Conservation (phyloP, 1,140 invertebrate species). For the Drosophila novamexicana region DNA sequence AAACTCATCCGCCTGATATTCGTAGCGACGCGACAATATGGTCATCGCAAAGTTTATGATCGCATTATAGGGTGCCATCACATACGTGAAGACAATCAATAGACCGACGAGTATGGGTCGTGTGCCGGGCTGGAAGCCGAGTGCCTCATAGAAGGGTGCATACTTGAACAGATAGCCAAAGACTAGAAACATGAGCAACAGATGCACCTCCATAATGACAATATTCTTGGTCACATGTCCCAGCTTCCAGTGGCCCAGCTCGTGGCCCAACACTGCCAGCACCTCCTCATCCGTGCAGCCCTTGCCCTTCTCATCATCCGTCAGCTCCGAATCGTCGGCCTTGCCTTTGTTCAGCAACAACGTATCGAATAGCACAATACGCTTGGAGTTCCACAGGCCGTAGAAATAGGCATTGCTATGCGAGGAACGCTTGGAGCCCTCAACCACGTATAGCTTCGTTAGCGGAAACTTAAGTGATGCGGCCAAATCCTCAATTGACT, state of each 20-base stretch:
- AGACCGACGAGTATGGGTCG: conserved; percentile 97
- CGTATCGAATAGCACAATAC: conserved; percentile 99
- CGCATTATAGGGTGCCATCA: conserved; percentile 97
- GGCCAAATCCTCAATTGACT: conserved; percentile 95
- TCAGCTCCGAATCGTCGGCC: conserved; percentile 77
- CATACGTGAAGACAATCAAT: conserved; percentile 94
- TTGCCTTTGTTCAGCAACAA: conserved; percentile 85
- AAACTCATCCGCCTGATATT: conserved; percentile 99
- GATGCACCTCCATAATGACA: conserved; percentile 90
- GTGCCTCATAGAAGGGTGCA: conserved; percentile 91
- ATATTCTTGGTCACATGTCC: conserved; percentile 96
- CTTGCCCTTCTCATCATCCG: conserved; percentile 86
- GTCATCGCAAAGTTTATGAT: conserved; percentile 90
- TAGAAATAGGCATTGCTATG: conserved; percentile 99
- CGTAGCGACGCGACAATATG: conserved; percentile 90
- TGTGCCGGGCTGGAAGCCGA: conserved; percentile 92
- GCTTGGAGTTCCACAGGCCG: conserved; percentile 98
- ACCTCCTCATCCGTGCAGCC: conserved; percentile 98
- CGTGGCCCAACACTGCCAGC: conserved; percentile 97
- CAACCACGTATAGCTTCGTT: conserved; percentile 98
- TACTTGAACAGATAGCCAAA: conserved; percentile 95
- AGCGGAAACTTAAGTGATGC: conserved; percentile 95
- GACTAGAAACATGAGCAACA: conserved; percentile 92
- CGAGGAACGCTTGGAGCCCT: conserved; percentile 97
- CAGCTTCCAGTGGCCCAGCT: conserved; percentile 98